A percentile compares a stretch with the other conserved stretches of the same genome.
These are phyloP conservation scores for Kryptolebias marmoratus DNA, from an alignment of 2,113 vertebrate species.

Conservation along the genomic window DNA sequence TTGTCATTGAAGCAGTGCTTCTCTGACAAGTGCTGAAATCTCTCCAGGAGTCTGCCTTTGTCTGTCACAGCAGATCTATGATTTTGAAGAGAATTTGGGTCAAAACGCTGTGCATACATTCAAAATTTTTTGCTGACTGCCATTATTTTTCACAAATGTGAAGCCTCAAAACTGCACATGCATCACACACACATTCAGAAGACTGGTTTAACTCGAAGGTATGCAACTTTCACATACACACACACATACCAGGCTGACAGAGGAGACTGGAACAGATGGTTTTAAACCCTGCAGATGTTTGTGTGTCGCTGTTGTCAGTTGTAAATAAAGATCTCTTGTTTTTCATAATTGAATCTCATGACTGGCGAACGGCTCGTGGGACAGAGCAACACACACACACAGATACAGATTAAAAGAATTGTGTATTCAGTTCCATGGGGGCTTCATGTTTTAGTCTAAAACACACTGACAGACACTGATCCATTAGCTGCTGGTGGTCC, in stretches of 20 bases:
- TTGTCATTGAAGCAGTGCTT: constrained; percentile 22
- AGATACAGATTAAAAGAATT: neutral
- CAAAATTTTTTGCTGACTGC: constrained; percentile 46
- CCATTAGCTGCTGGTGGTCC: constrained; percentile 39
- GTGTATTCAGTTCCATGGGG: constrained; percentile 8
- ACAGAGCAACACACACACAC: constrained; percentile 9
- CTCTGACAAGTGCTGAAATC: constrained; percentile 8
- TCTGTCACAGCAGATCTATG: constrained; percentile 18
- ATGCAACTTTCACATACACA: constrained; percentile 35
- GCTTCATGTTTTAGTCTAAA: constrained; percentile 4
- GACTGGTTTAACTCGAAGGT: constrained; percentile 51
- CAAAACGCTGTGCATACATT: constrained; percentile 13
- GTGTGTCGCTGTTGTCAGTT: constrained; percentile 60
- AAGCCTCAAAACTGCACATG: constrained; percentile 41
- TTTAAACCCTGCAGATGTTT: constrained; percentile 70
- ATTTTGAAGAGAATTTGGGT: constrained; percentile 13
- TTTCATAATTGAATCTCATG: constrained; percentile 67
- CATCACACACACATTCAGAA: constrained; percentile 19
- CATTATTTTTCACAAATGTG: constrained; percentile 50
- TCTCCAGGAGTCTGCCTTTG: constrained; percentile 12
- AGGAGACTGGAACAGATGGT: constrained; percentile 72
- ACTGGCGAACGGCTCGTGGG: constrained; percentile 50
- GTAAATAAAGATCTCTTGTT: constrained; percentile 72
- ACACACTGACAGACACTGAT: constrained; percentile 31
- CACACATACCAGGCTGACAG: constrained; percentile 56